Conservation (phyloP, 2,888 invertebrate genomes). For the Eurytoma adleriae region DNA sequence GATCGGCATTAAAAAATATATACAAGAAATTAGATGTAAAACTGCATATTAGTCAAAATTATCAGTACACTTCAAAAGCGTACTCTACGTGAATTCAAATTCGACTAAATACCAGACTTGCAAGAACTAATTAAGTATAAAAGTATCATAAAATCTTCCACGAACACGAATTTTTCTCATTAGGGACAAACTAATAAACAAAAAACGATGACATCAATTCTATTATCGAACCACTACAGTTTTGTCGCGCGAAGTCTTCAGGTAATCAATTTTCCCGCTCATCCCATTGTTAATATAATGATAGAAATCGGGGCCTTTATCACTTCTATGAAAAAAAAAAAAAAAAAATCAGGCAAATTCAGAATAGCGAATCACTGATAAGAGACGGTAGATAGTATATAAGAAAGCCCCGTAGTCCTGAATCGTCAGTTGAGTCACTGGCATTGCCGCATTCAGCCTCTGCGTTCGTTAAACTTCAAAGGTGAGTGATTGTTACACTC, state of each 20-base stretch:
- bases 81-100: no score
- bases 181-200: not conserved
- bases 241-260: not conserved
- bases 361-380: not conserved
- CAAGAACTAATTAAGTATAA: not conserved
- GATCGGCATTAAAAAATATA: no score
- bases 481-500: no score
- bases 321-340: not conserved
- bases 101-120: no score
- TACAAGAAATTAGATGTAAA: no score
- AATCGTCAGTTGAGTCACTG: no score
- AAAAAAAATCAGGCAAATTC: no score
- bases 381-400: not conserved
- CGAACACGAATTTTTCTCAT: not conserved
- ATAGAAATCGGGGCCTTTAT: not conserved
- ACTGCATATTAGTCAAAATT: no score
- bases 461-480: no score
- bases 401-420: not conserved
- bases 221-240: conserved; percentile 3
- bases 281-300: not conserved
- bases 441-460: no score
- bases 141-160: not conserved
- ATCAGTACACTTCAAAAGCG: no score
- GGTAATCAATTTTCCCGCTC: conserved; percentile 14
- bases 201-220: conserved; percentile 7